Evolutionary conservation across 1,140 invertebrate genomes (phyloP).

Genomic region (Drosophila miranda): DNA sequence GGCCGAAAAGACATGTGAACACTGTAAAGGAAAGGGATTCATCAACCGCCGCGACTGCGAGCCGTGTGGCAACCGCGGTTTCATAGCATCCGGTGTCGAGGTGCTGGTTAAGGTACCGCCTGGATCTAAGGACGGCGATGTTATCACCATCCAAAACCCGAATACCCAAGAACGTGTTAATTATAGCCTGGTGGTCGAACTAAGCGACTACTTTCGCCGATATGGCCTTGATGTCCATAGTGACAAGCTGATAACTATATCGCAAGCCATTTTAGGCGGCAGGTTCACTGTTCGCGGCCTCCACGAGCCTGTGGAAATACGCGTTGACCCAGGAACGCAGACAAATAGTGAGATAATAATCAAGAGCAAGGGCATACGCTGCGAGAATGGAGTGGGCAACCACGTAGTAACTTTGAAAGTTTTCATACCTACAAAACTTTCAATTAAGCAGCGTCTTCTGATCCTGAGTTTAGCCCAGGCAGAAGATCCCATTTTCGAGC

Average conservation of each 20-base stretch:
- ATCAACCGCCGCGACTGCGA: conserved; percentile 74
- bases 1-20: conserved; percentile 40
- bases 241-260: conserved; percentile 65
- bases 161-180: conserved; percentile 58
- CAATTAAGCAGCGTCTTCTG: conserved; percentile 72
- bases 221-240: conserved; percentile 64
- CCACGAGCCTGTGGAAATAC: conserved; percentile 64
- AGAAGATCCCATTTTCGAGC: conserved; percentile 67
- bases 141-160: conserved; percentile 63
- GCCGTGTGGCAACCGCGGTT: conserved; percentile 64
- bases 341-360: conserved; percentile 63
- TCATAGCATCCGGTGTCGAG: conserved; percentile 49
- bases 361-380: conserved; percentile 63
- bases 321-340: conserved; percentile 67
- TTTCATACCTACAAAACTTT: conserved; percentile 64
- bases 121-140: conserved; percentile 67
- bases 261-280: conserved; percentile 70
- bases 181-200: conserved; percentile 57
- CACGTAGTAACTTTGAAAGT: conserved; percentile 72
- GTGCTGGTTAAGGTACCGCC: conserved; percentile 62
- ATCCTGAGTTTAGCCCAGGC: conserved; percentile 68
- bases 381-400: conserved; percentile 50
- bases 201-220: too few relatives aligned
- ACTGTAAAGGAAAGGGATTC: conserved; percentile 71
- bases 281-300: conserved; percentile 64